Evolutionary conservation across 2,113 vertebrate genomes (phyloP).

Genomic region (Geothlypis trichas): DNA sequence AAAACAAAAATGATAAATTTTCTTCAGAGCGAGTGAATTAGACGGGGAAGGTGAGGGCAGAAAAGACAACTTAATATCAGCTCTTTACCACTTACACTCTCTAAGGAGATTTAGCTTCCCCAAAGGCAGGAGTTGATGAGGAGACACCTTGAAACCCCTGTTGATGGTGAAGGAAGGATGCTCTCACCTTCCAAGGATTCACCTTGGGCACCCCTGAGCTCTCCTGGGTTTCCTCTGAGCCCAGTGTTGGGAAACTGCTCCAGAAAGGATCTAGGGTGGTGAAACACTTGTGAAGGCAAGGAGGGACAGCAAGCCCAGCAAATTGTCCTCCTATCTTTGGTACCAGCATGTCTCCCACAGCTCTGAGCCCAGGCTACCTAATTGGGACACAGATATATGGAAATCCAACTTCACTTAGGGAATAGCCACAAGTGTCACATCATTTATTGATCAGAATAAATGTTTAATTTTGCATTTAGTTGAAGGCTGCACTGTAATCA

Average conservation of each 20-base stretch:
- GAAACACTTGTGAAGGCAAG: not conserved
- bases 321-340: not conserved
- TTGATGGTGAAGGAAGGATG: rapidly evolving
- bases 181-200: not conserved
- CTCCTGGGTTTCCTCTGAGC: not conserved
- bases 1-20: not conserved
- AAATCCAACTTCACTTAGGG: not conserved
- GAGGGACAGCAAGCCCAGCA: not conserved
- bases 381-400: not conserved
- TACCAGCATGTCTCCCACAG: not conserved
- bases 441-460: conserved; percentile 53
- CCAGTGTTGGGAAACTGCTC: not conserved
- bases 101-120: not conserved
- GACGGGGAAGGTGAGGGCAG: not conserved
- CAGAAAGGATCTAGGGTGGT: rapidly evolving
- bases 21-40: not conserved
- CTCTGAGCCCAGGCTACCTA: not conserved
- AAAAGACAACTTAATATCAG: not conserved
- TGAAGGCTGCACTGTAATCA: not conserved
- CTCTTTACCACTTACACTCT: rapidly evolving
- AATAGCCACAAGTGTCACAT: conserved; percentile 8
- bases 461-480: conserved; percentile 59
- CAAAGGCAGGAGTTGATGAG: not conserved
- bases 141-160: not conserved
- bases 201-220: not conserved